These are phyloP conservation scores for Antheraea mylitta DNA, from an alignment of 1,140 invertebrate species.

Conservation along the genomic window DNA sequence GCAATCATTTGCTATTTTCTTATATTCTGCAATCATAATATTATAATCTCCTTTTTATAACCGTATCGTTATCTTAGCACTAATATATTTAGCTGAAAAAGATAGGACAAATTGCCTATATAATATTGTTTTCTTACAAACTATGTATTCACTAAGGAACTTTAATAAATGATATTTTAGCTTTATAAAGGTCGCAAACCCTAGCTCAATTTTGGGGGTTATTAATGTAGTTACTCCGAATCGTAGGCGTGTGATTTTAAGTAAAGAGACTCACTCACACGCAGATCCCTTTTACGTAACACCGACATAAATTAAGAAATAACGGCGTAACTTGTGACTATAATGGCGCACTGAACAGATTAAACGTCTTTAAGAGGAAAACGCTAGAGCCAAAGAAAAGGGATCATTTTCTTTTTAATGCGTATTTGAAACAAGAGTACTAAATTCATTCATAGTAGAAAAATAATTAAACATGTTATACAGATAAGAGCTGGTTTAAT, in stretches of 20 bases:
- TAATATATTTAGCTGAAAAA: no score
- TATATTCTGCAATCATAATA: no score
- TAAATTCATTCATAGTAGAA: neutral
- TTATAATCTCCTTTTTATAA: no score
- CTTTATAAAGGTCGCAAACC: neutral
- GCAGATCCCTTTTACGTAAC: conserved; percentile 20
- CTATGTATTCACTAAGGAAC: no score
- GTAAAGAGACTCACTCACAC: conserved; percentile 13
- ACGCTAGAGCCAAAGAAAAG: conserved; percentile 28
- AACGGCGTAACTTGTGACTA: conserved; percentile 63
- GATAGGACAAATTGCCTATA: no score
- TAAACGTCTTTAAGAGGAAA: conserved; percentile 49
- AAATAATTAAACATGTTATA: neutral
- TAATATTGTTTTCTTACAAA: no score
- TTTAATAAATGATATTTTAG: neutral
- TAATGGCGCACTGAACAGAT: conserved; percentile 63
- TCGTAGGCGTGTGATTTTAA: conserved; percentile 15
- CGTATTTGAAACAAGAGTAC: conserved; percentile 3
- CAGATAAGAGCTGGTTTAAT: neutral
- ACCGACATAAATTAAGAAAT: conserved; percentile 58
- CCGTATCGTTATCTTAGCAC: no score
- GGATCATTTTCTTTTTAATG: conserved; percentile 7
- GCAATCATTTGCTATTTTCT: no score
- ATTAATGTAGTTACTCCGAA: neutral
- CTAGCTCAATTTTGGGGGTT: neutral